These are phyloP conservation scores for Drosophila tropicalis DNA, from an alignment of 1,140 invertebrate species.

Conservation along the genomic window DNA sequence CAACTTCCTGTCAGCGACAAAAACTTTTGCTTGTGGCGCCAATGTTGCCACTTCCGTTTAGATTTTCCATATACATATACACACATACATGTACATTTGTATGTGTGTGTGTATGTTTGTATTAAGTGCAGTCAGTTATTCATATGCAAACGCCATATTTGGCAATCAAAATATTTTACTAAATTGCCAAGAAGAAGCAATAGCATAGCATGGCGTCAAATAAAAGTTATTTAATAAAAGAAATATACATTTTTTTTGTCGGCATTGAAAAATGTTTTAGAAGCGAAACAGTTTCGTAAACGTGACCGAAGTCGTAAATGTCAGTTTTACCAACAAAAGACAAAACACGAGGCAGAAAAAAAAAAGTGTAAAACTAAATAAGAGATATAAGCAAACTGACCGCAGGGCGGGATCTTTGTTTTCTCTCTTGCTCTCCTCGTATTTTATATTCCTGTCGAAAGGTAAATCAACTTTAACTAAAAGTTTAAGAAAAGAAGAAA, in stretches of 20 bases:
- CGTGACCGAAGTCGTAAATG: slow-evolving; percentile 58
- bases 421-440: background rate
- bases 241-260: slow-evolving; percentile 13
- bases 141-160: slow-evolving; percentile 78
- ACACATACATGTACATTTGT: slow-evolving; percentile 2
- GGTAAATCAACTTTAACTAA: background rate
- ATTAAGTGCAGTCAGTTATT: slow-evolving; percentile 78
- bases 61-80: slow-evolving; percentile 33
- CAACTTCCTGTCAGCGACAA: slow-evolving; percentile 81
- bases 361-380: slow-evolving; percentile 75
- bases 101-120: slow-evolving; percentile 26
- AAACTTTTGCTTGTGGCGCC: slow-evolving; percentile 79
- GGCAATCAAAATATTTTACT: slow-evolving; percentile 81
- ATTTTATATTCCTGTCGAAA: background rate
- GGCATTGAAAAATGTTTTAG: no score
- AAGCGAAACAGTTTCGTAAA: slow-evolving; percentile 61
- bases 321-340: slow-evolving; percentile 30
- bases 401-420: slow-evolving; percentile 42
- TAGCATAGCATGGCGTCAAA: slow-evolving; percentile 36
- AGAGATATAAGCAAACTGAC: slow-evolving; percentile 74
- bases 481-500: background rate
- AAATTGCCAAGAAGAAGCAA: slow-evolving; percentile 65
- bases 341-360: slow-evolving; percentile 16
- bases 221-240: slow-evolving; percentile 79
- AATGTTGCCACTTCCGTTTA: slow-evolving; percentile 80